Evolutionary conservation across 2,113 vertebrate genomes (phyloP), one percentile per base, ranked within the genome.

Genomic region (Xiphophorus couchianus): DNA sequence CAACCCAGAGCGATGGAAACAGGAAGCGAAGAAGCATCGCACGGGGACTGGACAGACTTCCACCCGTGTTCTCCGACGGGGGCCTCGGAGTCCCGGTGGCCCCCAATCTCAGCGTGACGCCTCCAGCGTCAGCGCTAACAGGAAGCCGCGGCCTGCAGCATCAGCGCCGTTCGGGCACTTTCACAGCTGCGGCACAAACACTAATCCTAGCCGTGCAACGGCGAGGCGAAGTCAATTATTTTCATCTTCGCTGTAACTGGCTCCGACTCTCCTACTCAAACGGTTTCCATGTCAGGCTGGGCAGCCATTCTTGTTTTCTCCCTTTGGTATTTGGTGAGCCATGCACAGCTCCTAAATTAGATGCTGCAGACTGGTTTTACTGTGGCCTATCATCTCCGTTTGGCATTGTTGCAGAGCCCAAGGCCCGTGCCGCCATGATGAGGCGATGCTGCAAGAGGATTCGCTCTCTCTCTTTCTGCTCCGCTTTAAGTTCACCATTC

Each of bases 181-280:
- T 68, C 64, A 78, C 71, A 75, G 84, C 82, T 37, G 25, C 61
- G 27, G 42, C 30, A 61, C 71, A 80, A 84, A 86, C 80, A 82
- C 82, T 69, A 87, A 85, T 89, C 79, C 70, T 37, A 85, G 80
- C 70, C 64, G 78, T 84, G 64, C 63, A 66, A 62, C 54, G 66
- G 84, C 28, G 29, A 80, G 73, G 84, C 82, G 71, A 63, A 25
- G 54, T 77, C 75, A 84, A 87, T 88, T 85, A 89, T 88, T 87
- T 84, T 87, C 83, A 81, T 83, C 78, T 90, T 93, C 91, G 88
- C 90, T 91, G 88, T 80, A 90, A 91, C 83, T 91, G 88, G 88
- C 85, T 84, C n/a, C 5, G 62, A 86, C 79, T 90, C 0, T 33
- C 62, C 74, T 65, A 75, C 66, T 25, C 77, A 84, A 83, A 90